A percentile compares a stretch with the other conserved stretches of the same genome.
Evolutionary conservation across 2,888 invertebrate species (phyloP).

Genomic region (Temnothorax rugatulus): DNA sequence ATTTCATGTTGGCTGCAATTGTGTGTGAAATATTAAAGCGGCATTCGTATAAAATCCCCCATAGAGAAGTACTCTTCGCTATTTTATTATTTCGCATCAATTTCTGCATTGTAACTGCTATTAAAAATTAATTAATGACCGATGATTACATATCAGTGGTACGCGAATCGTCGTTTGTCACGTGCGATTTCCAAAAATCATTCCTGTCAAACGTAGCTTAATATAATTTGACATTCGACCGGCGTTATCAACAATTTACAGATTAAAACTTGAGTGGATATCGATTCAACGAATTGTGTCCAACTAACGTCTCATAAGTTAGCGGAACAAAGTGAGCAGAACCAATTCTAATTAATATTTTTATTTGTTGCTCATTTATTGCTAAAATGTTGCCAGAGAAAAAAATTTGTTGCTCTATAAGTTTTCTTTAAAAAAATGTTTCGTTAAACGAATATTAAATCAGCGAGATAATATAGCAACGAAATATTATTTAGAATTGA

Average conservation of each 20-base stretch:
- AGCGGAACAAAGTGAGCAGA: too few species aligned
- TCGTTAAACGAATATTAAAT: too few species aligned
- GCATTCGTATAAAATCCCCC: constrained; percentile 19
- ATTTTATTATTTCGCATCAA: constrained; percentile 31
- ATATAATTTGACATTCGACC: constrained; percentile 27
- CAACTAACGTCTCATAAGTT: constrained; percentile 27
- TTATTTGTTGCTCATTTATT: too few species aligned
- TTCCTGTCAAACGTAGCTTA: constrained; percentile 24
- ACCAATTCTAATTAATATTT: too few species aligned
- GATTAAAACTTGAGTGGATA: constrained; percentile 78
- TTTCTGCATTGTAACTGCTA: constrained; percentile 26
- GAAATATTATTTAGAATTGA: too few species aligned
- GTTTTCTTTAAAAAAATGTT: too few species aligned
- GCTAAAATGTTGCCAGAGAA: too few species aligned
- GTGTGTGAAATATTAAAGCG: constrained; percentile 27
- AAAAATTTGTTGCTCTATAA: too few species aligned
- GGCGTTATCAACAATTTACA: constrained; percentile 69
- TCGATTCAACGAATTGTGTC: constrained; percentile 75
- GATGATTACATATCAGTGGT: neutral
- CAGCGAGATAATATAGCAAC: too few species aligned
- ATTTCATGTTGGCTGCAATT: constrained; percentile 40
- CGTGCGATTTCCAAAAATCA: constrained; percentile 45
- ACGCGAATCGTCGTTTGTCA: constrained; percentile 31
- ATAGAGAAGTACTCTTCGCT: constrained; percentile 19
- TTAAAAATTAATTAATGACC: constrained; percentile 47